These are phyloP conservation scores for Epicampocera succincta DNA, from an alignment of 2,888 invertebrate genomes.

Conservation along the genomic window DNA sequence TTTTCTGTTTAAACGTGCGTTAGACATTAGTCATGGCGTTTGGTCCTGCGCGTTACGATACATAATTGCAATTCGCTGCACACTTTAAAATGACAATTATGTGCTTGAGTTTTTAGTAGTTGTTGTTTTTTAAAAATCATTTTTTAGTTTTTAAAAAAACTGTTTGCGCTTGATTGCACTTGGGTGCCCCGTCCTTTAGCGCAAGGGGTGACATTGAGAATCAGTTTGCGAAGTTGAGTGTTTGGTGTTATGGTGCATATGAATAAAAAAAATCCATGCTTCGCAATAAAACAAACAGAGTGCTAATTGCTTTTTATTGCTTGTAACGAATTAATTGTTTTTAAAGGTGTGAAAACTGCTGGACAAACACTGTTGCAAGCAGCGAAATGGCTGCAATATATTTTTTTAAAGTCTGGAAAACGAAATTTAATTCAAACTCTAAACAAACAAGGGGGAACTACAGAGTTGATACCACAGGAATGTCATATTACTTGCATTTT, in stretches of 20 bases:
- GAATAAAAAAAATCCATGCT: conserved; percentile 36
- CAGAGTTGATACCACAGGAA: too few species aligned
- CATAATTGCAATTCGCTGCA: conserved; percentile 59
- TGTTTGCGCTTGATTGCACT: conserved; percentile 66
- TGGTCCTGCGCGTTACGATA: conserved; percentile 50
- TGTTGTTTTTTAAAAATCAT: conserved; percentile 54
- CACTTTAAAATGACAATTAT: conserved; percentile 69
- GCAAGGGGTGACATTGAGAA: conserved; percentile 48
- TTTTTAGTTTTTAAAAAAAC: conserved; percentile 47
- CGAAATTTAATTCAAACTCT: too few species aligned
- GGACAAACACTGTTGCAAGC: not conserved
- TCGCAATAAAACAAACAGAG: conserved; percentile 27
- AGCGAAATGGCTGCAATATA: too few species aligned
- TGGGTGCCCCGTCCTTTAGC: conserved; percentile 23
- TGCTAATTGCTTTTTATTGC: conserved; percentile 71
- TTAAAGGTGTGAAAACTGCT: conserved; percentile 43
- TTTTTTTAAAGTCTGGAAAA: too few species aligned
- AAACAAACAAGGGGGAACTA: too few species aligned
- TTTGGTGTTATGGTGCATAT: conserved; percentile 8
- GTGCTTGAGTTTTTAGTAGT: conserved; percentile 25
- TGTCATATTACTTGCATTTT: too few species aligned
- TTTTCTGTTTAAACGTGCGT: conserved; percentile 59
- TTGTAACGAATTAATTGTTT: conserved; percentile 62
- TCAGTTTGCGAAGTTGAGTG: not conserved
- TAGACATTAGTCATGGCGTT: conserved; percentile 67